These are phyloP conservation scores for Manis pentadactyla DNA, from an alignment of 2,797 vertebrate species.

Conservation along the genomic window DNA sequence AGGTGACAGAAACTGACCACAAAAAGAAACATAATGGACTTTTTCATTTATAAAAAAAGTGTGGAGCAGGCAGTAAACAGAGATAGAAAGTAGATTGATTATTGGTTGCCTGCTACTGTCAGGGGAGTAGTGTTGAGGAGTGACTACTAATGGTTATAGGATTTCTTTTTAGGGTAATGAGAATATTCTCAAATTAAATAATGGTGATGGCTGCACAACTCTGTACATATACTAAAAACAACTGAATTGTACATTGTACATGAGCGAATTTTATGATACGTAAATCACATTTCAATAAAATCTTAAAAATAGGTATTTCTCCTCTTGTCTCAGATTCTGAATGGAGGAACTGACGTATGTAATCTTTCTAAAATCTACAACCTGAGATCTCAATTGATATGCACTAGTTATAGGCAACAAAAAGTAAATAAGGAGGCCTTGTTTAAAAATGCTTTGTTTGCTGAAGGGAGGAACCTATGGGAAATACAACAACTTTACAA, in stretches of 20 bases:
- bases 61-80: background rate
- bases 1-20: background rate
- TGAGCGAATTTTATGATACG: background rate
- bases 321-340: background rate
- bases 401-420: background rate
- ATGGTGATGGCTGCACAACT: background rate
- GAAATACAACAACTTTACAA: background rate
- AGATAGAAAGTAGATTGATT: background rate
- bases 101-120: background rate
- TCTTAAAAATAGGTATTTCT: background rate
- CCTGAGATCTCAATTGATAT: background rate
- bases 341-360: background rate
- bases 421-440: background rate
- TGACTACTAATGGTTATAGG: background rate
- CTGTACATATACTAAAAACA: background rate
- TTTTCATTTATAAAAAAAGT: background rate
- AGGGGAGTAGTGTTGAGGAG: background rate
- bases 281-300: background rate
- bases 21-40: background rate
- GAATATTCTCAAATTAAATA: slow-evolving; percentile 5
- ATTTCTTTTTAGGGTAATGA: background rate
- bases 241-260: background rate
- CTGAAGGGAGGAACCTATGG: background rate
- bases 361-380: background rate
- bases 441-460: background rate